A percentile compares a stretch with the other conserved stretches of the same genome.
Evolutionary conservation across 2,888 invertebrate species (phyloP).

Genomic region (Pseudanteris insignis): DNA sequence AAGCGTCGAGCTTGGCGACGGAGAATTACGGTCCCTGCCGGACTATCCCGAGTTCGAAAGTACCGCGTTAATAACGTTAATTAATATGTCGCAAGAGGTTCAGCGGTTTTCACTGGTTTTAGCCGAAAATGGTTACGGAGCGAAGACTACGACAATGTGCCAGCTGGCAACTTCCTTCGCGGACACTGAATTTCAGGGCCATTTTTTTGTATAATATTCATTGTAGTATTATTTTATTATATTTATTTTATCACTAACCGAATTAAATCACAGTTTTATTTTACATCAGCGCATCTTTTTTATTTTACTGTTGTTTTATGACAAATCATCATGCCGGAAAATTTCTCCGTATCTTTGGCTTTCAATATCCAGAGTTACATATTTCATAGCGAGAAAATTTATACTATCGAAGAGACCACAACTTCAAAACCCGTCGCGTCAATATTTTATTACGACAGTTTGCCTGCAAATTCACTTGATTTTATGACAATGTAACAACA

Average conservation of each 20-base stretch:
- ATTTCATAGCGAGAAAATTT: conserved; percentile 16
- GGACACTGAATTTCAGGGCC: conserved; percentile 1
- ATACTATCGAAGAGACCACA: conserved; percentile 15
- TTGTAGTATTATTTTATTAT: no score
- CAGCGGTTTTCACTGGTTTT: conserved; percentile 57
- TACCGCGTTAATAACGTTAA: conserved; percentile 72
- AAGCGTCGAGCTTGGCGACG: conserved; percentile 37
- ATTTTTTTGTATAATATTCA: no score
- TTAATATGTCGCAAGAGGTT: conserved; percentile 71
- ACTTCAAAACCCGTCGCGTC: conserved; percentile 55
- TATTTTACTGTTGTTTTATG: no score
- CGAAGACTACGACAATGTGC: conserved; percentile 58
- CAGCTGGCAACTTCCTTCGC: conserved; percentile 59
- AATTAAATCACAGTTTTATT: no score
- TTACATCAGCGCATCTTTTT: no score
- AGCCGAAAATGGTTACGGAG: conserved; percentile 42
- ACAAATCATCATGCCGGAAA: no score
- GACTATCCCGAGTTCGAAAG: conserved; percentile 64
- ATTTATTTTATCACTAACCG: no score
- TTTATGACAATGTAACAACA: conserved; percentile 63
- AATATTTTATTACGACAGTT: conserved; percentile 60
- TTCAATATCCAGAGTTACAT: conserved; percentile 12
- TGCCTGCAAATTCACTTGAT: conserved; percentile 61
- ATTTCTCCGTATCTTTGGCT: neutral
- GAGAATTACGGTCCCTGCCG: conserved; percentile 44